A percentile compares a stretch with the other conserved stretches of the same genome.
Evolutionary conservation across 2,797 vertebrate species (phyloP).

Genomic region (Brachymystax lenok): DNA sequence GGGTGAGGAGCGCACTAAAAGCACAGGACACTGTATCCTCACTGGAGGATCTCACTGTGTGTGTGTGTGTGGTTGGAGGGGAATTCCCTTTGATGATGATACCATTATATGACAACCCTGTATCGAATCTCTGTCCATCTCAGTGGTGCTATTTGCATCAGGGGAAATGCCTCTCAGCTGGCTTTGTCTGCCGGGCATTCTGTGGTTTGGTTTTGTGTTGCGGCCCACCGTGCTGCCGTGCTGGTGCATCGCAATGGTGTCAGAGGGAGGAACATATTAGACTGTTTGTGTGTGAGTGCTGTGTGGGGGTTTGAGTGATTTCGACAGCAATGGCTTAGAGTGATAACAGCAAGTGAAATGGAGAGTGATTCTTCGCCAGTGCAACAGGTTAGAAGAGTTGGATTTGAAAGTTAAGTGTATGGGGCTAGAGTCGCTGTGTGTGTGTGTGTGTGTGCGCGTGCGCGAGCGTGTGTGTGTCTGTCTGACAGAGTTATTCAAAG

Average conservation of each 20-base stretch:
- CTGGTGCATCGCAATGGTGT: not conserved
- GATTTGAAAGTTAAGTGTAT: not conserved
- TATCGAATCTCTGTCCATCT: no score
- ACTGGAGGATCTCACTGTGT: not conserved
- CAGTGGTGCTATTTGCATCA: not conserved
- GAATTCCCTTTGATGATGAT: not conserved
- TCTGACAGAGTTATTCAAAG: not conserved
- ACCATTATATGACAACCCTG: not conserved
- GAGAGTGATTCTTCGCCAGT: no score
- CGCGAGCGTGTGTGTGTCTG: not conserved
- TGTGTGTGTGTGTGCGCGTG: not conserved
- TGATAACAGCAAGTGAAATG: no score
- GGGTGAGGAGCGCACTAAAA: no score
- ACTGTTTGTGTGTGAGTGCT: not conserved
- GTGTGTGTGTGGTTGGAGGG: not conserved
- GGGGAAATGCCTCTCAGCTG: not conserved
- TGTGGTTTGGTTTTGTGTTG: not conserved
- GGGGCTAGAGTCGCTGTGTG: not conserved
- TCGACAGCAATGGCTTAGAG: no score
- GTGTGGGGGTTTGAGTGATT: no score
- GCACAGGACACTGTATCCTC: not conserved
- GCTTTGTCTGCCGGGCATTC: constrained; percentile 1
- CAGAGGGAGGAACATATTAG: not conserved
- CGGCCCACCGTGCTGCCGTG: not conserved
- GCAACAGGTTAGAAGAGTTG: not conserved